Percentiles rank a stretch among this genome's conserved stretches.
These are phyloP conservation scores for Drosophila longiperda DNA, from an alignment of 2,888 invertebrate species.

Conservation along the genomic window DNA sequence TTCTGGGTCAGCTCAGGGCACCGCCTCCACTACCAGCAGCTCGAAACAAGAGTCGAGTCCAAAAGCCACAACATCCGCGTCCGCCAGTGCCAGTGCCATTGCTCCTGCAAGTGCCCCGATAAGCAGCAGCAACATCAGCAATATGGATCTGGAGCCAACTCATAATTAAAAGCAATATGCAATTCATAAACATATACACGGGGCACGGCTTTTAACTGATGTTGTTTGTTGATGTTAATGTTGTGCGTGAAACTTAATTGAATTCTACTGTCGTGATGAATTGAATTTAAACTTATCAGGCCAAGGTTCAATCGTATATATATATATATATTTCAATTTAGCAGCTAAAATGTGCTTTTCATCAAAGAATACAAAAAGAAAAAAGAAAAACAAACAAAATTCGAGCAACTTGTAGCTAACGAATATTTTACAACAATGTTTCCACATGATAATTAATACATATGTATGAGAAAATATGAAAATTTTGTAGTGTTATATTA, in stretches of 20 bases:
- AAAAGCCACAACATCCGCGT: constrained; percentile 56
- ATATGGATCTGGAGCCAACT: constrained; percentile 58
- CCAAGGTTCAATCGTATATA: constrained; percentile 19
- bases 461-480: constrained; percentile 28
- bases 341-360: constrained; percentile 52
- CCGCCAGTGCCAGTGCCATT: constrained; percentile 46
- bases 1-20: constrained; percentile 46
- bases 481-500: constrained; percentile 42
- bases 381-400: constrained; percentile 15
- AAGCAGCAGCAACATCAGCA: constrained; percentile 43
- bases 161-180: constrained; percentile 48
- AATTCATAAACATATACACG: constrained; percentile 32
- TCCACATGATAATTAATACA: constrained; percentile 45
- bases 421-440: constrained; percentile 46
- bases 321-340: constrained; percentile 16
- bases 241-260: constrained; percentile 47
- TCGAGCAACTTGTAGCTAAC: constrained; percentile 36
- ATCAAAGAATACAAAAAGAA: constrained; percentile 20
- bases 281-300: constrained; percentile 55
- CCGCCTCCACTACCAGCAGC: constrained; percentile 51
- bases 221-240: constrained; percentile 62
- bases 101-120: constrained; percentile 23
- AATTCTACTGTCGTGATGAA: constrained; percentile 54
- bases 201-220: constrained; percentile 27
- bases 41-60: constrained; percentile 47